Evolutionary conservation across 92 coral and sea anemone genomes (phyloP).

Genomic region (Bergia puertoricense): DNA sequence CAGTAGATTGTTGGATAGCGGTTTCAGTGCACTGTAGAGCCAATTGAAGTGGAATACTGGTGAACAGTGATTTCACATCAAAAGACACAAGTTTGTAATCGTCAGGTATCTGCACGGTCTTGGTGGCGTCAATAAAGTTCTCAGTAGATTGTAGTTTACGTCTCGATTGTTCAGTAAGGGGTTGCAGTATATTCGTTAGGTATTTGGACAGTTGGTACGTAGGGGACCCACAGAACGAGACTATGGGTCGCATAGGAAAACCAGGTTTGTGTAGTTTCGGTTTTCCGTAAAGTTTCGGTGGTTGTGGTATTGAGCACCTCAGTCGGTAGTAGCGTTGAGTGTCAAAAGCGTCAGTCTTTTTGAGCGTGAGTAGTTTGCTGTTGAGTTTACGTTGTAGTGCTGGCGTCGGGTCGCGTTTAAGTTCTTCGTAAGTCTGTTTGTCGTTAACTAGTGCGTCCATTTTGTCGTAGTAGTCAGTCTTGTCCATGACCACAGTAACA

Average conservation of each 20-base stretch:
- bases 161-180: slow-evolving; percentile 33
- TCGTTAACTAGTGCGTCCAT: slow-evolving; percentile 26
- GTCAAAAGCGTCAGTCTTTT: slow-evolving; percentile 45
- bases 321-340: slow-evolving; percentile 29
- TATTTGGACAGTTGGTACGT: slow-evolving; percentile 55
- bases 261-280: slow-evolving; percentile 61
- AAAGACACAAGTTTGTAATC: slow-evolving; percentile 42
- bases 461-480: slow-evolving; percentile 27
- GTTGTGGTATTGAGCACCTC: slow-evolving; percentile 47
- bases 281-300: slow-evolving; percentile 59
- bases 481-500: slow-evolving; percentile 36
- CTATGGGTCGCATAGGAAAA: slow-evolving; percentile 58
- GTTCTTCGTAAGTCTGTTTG: slow-evolving; percentile 37
- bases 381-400: slow-evolving; percentile 47
- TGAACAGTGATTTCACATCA: slow-evolving; percentile 14
- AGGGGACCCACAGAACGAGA: slow-evolving; percentile 56
- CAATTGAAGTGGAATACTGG: slow-evolving; percentile 51
- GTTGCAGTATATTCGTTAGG: slow-evolving; percentile 37
- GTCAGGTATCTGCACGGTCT: slow-evolving; percentile 53
- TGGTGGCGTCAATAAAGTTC: slow-evolving; percentile 52
- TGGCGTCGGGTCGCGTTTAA: slow-evolving; percentile 52
- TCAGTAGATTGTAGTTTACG: slow-evolving; percentile 53
- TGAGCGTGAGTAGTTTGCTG: slow-evolving; percentile 36
- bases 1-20: neutral
- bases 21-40: slow-evolving; percentile 53